Evolutionary conservation across 2,797 vertebrate species (phyloP).

Genomic region (Protonibea diacanthus): DNA sequence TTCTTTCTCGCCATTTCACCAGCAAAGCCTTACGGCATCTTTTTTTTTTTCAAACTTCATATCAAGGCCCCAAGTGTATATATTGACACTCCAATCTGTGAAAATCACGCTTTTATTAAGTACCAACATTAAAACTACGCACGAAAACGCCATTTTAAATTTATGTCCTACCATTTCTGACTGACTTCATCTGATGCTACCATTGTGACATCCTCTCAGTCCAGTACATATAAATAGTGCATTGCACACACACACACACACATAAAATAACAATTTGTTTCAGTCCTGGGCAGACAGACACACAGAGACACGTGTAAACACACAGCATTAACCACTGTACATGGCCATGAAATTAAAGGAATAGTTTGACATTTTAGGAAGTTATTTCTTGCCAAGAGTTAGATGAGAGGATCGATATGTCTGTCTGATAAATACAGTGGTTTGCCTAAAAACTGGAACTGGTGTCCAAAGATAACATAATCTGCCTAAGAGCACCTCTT

Average conservation of each 20-base stretch:
- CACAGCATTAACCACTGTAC: background rate
- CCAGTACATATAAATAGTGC: slow-evolving; percentile 36
- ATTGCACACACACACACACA: slow-evolving; percentile 27
- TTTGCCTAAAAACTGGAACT: slow-evolving; percentile 2
- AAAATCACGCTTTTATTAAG: slow-evolving; percentile 57
- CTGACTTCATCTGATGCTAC: slow-evolving; percentile 61
- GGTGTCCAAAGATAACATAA: background rate
- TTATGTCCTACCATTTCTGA: slow-evolving; percentile 63
- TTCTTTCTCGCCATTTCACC: slow-evolving; percentile 45
- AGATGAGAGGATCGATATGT: background rate
- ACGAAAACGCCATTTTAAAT: slow-evolving; percentile 62
- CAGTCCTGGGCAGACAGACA: slow-evolving; percentile 24
- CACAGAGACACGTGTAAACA: slow-evolving; percentile 49
- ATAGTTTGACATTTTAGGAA: slow-evolving; percentile 16
- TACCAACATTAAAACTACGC: slow-evolving; percentile 50
- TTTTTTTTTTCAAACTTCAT: slow-evolving; percentile 23
- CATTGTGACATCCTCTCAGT: slow-evolving; percentile 55
- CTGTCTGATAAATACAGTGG: background rate
- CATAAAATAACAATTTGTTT: slow-evolving; percentile 41
- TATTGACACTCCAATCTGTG: too few species aligned
- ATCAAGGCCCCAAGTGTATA: too few species aligned
- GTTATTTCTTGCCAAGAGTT: background rate
- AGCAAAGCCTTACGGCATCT: slow-evolving; percentile 49
- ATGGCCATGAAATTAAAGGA: slow-evolving; percentile 2
- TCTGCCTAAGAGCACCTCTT: background rate